phyloP scores from a whole-genome alignment of 2,113 vertebrate genomes.

The Elanus axillaris region DNA sequence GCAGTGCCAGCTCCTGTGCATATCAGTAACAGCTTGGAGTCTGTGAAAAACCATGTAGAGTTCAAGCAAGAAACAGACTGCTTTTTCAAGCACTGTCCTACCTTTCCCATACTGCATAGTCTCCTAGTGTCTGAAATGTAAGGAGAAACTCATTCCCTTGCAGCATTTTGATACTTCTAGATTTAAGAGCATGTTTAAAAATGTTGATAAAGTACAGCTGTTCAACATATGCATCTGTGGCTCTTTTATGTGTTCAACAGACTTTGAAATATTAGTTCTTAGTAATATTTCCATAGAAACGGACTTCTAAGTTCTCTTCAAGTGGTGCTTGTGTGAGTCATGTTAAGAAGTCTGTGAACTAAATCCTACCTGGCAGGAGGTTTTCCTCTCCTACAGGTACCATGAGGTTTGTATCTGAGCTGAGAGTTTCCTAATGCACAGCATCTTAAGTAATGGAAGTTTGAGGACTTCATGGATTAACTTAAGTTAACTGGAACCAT shows the following conservation, averaged over 20 bases:
- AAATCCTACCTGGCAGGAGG: background rate
- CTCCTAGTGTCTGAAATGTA: background rate
- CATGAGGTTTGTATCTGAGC: background rate
- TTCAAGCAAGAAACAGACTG: background rate
- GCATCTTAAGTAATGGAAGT: background rate
- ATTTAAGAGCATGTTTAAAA: background rate
- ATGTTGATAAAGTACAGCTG: background rate
- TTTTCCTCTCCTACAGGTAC: background rate
- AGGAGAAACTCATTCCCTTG: background rate
- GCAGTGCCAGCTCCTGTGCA: background rate
- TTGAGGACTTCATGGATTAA: background rate
- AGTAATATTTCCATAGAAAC: background rate
- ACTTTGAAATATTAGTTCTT: background rate
- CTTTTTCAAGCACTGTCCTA: background rate
- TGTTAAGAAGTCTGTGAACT: background rate
- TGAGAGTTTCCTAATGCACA: background rate
- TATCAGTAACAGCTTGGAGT: slow-evolving; percentile 14
- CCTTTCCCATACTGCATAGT: background rate
- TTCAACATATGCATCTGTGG: background rate
- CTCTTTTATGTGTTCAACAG: background rate
- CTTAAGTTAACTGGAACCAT: background rate
- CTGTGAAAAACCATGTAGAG: background rate
- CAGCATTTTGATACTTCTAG: background rate
- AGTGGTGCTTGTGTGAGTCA: background rate
- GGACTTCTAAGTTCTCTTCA: background rate